These are phyloP conservation scores for Drosophila seclusa DNA, from an alignment of 2,888 invertebrate species.

Conservation along the genomic window DNA sequence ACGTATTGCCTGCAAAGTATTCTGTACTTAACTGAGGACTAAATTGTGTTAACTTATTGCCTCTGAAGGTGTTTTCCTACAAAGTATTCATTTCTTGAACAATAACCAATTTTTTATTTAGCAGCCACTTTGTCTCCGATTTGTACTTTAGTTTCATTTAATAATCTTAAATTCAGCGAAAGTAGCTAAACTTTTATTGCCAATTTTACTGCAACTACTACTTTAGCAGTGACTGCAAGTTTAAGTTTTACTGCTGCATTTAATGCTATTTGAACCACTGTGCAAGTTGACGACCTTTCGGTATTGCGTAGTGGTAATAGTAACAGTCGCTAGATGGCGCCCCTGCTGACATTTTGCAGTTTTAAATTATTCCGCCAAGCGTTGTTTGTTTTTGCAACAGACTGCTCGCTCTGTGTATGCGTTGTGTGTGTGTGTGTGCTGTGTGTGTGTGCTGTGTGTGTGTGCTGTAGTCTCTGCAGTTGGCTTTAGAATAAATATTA, in stretches of 20 bases:
- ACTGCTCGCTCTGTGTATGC: not conserved
- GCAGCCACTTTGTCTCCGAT: not conserved
- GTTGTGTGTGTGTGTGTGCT: not conserved
- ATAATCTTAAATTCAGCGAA: not conserved
- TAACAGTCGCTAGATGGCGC: slow-evolving; percentile 56
- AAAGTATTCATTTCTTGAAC: too few species aligned
- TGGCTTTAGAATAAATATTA: slow-evolving; percentile 75
- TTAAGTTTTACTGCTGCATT: not conserved
- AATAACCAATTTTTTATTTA: fast-evolving
- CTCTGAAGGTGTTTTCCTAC: too few species aligned
- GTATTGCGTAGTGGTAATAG: slow-evolving; percentile 21
- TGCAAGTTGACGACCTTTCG: slow-evolving; percentile 10
- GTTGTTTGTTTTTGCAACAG: slow-evolving; percentile 30
- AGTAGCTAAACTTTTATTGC: not conserved
- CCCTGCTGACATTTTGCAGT: slow-evolving; percentile 54
- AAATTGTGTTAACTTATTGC: too few species aligned
- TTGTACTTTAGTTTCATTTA: not conserved
- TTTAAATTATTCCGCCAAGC: slow-evolving; percentile 61
- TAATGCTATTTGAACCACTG: slow-evolving; percentile 12
- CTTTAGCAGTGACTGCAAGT: not conserved
- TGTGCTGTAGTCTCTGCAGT: slow-evolving; percentile 27
- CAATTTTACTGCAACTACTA: not conserved
- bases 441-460: slow-evolving; percentile 13
- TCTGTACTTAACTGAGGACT: not conserved
- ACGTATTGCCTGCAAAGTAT: not conserved